Base-by-base conservation (phyloP, 2,113 vertebrate genomes). In the Oncorhynchus gorbuscha region DNA sequence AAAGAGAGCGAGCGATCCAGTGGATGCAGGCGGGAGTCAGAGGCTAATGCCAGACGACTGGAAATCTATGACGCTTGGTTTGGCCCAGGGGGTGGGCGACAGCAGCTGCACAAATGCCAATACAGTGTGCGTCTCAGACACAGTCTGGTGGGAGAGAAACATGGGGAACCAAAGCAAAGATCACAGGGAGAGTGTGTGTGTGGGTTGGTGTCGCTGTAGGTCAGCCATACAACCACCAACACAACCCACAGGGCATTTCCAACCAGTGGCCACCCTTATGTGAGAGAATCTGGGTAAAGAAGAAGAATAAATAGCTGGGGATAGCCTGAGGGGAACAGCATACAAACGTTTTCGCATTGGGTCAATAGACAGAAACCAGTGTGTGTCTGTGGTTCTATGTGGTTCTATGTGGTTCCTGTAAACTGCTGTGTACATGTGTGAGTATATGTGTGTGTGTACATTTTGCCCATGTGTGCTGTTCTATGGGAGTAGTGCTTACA, bases 11-110 rank as follows among this genome's bases (percentile, higher is more conserved):
- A 24, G 69, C 14, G 24, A 26, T 45, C 20, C 39, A 61, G 67
- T 73, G 48, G 45, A 70, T 39, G 69, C 48, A 24, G 65, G 85
- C 71, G 55, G 69, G 76, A 55, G 77, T 71, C 26, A 73, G 79
- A 81, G 76, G 77, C 84, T 85, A 80, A 79, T 84, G 79, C 74
- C 69, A 75, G 71, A 72, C 49, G 74, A 78, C 81, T 87, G 80
- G 65, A 81, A 85, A 86, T 88, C 87, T 77, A 86, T 85, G 75
- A 65, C 22, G 51, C 84, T 82, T 72, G 76, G 58, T 76, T 79
- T 80, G 81, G 82, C 69, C 76, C 79, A 64, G 49, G 69, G 75
- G 76, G 75, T 55, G 81, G 80, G 76, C 48, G 76, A 81, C 71
- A 73, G 39, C 30, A 58, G 65, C 78, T 69, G 79, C 74, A 74